Evolutionary conservation across 1,140 invertebrate species (phyloP).

Genomic region (Onthophagus taurus): DNA sequence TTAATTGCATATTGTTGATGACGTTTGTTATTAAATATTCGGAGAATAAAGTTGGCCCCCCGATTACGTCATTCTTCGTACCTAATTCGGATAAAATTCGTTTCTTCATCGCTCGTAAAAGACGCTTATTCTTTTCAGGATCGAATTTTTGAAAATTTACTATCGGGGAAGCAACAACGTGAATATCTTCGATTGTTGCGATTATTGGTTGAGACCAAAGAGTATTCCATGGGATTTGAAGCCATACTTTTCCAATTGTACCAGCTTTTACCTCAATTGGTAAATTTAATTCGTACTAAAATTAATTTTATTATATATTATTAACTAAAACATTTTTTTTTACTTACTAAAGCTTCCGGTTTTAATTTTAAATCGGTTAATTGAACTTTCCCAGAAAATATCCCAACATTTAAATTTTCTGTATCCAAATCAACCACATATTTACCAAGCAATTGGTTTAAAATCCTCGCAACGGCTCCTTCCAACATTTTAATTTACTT

Average conservation of each 20-base stretch:
- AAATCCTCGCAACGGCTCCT: constrained; percentile 62
- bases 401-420: constrained; percentile 71
- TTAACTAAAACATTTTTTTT: neutral
- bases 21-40: constrained; percentile 65
- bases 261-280: constrained; percentile 75
- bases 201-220: constrained; percentile 60
- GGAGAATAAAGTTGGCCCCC: constrained; percentile 49
- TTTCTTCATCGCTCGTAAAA: constrained; percentile 62
- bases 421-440: constrained; percentile 75
- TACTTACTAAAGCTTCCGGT: constrained; percentile 67
- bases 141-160: constrained; percentile 59
- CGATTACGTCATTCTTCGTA: constrained; percentile 41
- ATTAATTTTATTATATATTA: constrained; percentile 22
- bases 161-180: constrained; percentile 64
- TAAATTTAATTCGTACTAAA: constrained; percentile 67
- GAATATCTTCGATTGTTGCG: constrained; percentile 65
- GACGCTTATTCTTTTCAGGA: constrained; percentile 60
- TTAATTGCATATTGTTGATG: constrained; percentile 73
- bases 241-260: constrained; percentile 60
- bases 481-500: constrained; percentile 70
- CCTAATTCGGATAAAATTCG: constrained; percentile 46
- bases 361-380: constrained; percentile 67
- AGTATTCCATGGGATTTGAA: constrained; percentile 70
- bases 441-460: constrained; percentile 70
- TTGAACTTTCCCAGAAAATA: constrained; percentile 71